phyloP scores from a whole-genome alignment of 2,797 vertebrate genomes.

The Siniperca undulata region DNA sequence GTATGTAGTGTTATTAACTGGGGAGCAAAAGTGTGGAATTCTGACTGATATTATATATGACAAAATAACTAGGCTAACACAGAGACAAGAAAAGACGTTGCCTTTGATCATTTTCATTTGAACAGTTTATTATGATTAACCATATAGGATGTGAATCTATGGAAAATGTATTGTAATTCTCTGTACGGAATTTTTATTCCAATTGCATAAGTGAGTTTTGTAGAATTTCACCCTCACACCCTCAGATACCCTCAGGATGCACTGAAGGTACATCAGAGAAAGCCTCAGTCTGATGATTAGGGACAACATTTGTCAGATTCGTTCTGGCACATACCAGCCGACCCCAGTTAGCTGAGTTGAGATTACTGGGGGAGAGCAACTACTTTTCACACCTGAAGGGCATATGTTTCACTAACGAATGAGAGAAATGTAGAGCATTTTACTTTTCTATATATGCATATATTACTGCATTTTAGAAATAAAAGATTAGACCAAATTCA shows the following conservation, averaged over 20 bases:
- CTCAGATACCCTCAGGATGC: not conserved
- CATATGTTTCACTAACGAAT: not conserved
- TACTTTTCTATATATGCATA: conserved; percentile 5
- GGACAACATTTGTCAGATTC: not conserved
- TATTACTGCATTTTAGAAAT: not conserved
- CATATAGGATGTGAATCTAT: conserved; percentile 13
- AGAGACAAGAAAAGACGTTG: conserved; percentile 17
- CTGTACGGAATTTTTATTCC: not conserved
- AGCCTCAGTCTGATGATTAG: not conserved
- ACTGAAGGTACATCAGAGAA: conserved; percentile 1
- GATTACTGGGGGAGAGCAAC: not conserved
- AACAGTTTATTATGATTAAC: conserved; percentile 5
- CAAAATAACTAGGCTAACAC: conserved; percentile 20
- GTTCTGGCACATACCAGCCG: not conserved
- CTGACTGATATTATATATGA: not conserved
- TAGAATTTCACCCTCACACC: not conserved
- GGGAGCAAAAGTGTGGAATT: conserved; percentile 1
- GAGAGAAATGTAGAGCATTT: not conserved
- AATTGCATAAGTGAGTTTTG: not conserved
- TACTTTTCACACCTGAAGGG: not conserved
- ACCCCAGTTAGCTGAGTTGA: not conserved
- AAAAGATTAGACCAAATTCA: conserved; percentile 9
- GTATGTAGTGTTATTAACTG: conserved; percentile 3
- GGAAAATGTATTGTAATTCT: not conserved
- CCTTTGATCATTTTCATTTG: not conserved